These are phyloP conservation scores for Hyaena hyaena DNA, from an alignment of 2,113 vertebrate species.

Conservation along the genomic window DNA sequence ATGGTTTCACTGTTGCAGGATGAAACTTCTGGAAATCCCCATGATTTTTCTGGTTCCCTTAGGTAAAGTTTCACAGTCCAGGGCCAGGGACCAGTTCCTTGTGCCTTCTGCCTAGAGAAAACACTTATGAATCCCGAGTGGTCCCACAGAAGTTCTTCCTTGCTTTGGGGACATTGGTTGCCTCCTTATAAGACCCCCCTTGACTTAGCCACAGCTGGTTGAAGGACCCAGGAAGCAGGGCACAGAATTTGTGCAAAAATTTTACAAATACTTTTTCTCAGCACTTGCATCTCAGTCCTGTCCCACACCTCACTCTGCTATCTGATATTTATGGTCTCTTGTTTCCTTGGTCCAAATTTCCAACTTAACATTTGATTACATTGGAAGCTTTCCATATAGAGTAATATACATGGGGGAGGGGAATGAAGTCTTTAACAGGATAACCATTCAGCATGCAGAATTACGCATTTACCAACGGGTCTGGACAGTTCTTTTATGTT, in stretches of 20 bases:
- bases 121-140: neutral
- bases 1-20: neutral
- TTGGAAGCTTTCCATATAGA: constrained; percentile 37
- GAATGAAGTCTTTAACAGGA: neutral
- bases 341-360: constrained; percentile 11
- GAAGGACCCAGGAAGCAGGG: neutral
- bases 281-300: neutral
- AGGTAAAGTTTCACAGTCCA: neutral
- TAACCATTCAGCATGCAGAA: neutral
- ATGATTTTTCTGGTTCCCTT: neutral
- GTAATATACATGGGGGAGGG: neutral
- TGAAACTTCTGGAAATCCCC: neutral
- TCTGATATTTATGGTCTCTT: neutral
- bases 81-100: neutral
- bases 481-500: neutral
- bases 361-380: constrained; percentile 3
- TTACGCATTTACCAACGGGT: neutral
- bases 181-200: neutral
- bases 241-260: neutral
- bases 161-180: neutral
- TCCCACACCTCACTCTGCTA: neutral
- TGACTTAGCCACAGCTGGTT: neutral
- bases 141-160: neutral
- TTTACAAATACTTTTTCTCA: neutral
- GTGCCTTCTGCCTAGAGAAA: neutral